phyloP scores from a whole-genome alignment of 2,113 vertebrate species.

The Zosterops lateralis region DNA sequence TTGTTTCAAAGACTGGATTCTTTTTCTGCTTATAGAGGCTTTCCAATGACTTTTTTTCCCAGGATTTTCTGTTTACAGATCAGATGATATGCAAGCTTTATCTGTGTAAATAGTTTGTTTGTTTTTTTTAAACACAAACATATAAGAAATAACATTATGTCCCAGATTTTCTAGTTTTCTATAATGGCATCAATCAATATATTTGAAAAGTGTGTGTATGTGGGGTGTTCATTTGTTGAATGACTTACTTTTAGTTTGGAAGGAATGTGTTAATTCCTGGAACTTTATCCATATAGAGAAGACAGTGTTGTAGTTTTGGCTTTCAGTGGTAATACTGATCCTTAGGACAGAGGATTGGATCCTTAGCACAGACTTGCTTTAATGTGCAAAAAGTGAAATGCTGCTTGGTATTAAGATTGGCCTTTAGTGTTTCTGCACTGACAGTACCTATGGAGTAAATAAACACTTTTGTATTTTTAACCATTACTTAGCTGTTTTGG shows the following conservation, averaged over 20 bases:
- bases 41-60: not conserved
- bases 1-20: not conserved
- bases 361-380: not conserved
- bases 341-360: not conserved
- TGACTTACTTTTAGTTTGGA: not conserved
- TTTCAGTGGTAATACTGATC: not conserved
- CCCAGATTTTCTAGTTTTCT: conserved; percentile 55
- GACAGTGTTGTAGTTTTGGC: not conserved
- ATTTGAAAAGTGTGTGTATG: not conserved
- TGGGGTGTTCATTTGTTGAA: not conserved
- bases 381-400: not conserved
- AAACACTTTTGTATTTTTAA: not conserved
- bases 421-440: conserved; percentile 18
- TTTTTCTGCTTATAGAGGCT: conserved; percentile 8
- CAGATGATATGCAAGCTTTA: not conserved
- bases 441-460: not conserved
- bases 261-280: not conserved
- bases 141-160: not conserved
- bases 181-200: not conserved
- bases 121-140: not conserved
- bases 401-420: conserved; percentile 28
- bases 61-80: conserved; percentile 5
- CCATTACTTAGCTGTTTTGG: not conserved
- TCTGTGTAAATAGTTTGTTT: not conserved
- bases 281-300: not conserved